These are phyloP conservation scores for Cremastinae sp. DNA, from an alignment of 2,888 invertebrate species.

Conservation along the genomic window DNA sequence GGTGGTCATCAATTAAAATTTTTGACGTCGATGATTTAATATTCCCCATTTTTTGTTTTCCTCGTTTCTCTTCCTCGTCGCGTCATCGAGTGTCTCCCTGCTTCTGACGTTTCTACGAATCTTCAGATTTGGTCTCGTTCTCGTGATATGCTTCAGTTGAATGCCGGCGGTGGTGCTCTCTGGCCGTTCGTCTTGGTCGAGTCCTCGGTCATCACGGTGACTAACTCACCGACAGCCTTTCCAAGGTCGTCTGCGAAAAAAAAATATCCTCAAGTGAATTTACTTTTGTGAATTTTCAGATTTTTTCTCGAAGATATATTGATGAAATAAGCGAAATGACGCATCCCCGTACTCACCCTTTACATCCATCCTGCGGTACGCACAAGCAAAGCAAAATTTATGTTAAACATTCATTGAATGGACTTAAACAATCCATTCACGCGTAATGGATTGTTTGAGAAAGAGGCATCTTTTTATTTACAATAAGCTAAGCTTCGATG, in stretches of 20 bases:
- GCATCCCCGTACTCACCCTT: constrained; percentile 72
- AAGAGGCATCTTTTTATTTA: background rate
- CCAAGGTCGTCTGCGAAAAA: constrained; percentile 87
- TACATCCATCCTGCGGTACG: constrained; percentile 80
- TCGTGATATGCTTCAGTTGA: constrained; percentile 68
- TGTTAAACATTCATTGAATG: constrained; percentile 29
- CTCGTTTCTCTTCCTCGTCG: background rate
- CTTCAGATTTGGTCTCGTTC: constrained; percentile 2
- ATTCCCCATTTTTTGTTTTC: background rate
- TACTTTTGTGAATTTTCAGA: no score
- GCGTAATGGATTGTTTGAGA: background rate
- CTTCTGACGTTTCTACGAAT: constrained; percentile 9
- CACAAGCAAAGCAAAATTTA: constrained; percentile 59
- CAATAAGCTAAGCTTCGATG: background rate
- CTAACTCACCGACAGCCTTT: constrained; percentile 92
- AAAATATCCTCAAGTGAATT: background rate
- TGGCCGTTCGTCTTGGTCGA: constrained; percentile 74
- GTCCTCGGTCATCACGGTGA: constrained; percentile 94
- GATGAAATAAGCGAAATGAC: constrained; percentile 11
- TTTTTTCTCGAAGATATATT: background rate
- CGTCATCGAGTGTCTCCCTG: constrained; percentile 9
- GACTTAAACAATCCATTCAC: no score
- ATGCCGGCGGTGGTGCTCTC: constrained; percentile 76
- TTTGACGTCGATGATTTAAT: constrained; percentile 10
- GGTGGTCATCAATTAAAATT: constrained; percentile 71